Percentiles rank a stretch among this genome's conserved stretches.
These are phyloP conservation scores for Galeopsomyia nigrocyanea DNA, from an alignment of 2,888 invertebrate species.

Conservation along the genomic window DNA sequence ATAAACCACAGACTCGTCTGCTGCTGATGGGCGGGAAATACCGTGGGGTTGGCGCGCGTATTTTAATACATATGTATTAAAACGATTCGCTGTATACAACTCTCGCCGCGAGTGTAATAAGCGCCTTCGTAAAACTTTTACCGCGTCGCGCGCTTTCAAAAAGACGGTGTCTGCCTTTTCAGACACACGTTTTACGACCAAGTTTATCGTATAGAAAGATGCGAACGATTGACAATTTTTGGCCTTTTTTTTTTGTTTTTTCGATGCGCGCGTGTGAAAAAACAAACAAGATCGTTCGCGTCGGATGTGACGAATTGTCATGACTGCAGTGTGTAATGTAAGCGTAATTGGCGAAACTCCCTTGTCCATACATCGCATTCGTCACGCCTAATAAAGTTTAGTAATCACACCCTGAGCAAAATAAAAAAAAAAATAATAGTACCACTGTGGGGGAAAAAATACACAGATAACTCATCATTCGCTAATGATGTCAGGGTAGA, in stretches of 20 bases:
- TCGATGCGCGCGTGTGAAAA: too few species aligned
- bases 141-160: not conserved
- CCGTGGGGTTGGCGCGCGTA: constrained; percentile 15
- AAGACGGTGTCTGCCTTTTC: too few species aligned
- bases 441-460: too few species aligned
- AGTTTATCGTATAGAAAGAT: too few species aligned
- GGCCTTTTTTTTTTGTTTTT: too few species aligned
- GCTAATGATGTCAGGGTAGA: too few species aligned
- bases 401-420: constrained; percentile 32
- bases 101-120: not conserved
- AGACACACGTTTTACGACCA: too few species aligned
- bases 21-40: constrained; percentile 4
- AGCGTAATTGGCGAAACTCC: not conserved
- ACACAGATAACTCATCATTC: too few species aligned
- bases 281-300: not conserved
- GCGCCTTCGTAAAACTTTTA: not conserved
- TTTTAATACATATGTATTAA: constrained; percentile 40
- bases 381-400: constrained; percentile 47
- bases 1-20: constrained; percentile 43
- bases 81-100: constrained; percentile 20
- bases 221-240: too few species aligned
- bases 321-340: constrained; percentile 10
- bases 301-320: constrained; percentile 38
- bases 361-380: constrained; percentile 19
- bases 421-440: constrained; percentile 1